A percentile compares a stretch with the other conserved stretches of the same genome.
Evolutionary conservation across 2,888 invertebrate species (phyloP).

Genomic region (Fragum fragum): DNA sequence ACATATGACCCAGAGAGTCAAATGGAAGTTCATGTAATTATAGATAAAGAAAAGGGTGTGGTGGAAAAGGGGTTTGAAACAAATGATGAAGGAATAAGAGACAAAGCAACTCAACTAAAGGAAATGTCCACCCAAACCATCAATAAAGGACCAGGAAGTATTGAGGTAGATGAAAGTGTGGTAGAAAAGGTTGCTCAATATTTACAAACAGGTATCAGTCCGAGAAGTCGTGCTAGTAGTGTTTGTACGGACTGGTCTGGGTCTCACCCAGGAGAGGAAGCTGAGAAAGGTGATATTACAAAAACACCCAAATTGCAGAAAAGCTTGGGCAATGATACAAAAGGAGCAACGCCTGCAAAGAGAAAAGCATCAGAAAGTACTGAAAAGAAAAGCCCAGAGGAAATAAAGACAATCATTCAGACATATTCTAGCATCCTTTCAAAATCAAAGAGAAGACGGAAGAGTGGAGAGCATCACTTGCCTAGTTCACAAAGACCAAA

Average conservation of each 20-base stretch:
- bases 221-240: constrained; percentile 45
- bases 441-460: constrained; percentile 35
- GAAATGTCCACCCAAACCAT: constrained; percentile 14
- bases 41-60: neutral
- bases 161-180: constrained; percentile 24
- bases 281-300: constrained; percentile 43
- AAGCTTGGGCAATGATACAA: neutral
- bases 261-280: constrained; percentile 33
- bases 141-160: constrained; percentile 5
- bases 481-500: constrained; percentile 48
- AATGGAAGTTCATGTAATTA: neutral
- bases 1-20: constrained; percentile 1
- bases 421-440: constrained; percentile 53
- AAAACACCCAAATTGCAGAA: constrained; percentile 26
- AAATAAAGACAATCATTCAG: constrained; percentile 51
- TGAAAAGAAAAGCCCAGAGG: constrained; percentile 50
- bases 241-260: constrained; percentile 51
- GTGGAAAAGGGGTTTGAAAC: neutral
- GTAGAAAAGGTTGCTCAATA: constrained; percentile 55
- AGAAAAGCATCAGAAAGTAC: constrained; percentile 1
- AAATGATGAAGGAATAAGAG: neutral
- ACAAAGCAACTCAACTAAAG: neutral
- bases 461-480: constrained; percentile 20
- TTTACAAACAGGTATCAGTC: constrained; percentile 36
- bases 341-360: neutral